Base-by-base conservation (phyloP, 2,797 vertebrate genomes). In the Gambelia wislizenii region DNA sequence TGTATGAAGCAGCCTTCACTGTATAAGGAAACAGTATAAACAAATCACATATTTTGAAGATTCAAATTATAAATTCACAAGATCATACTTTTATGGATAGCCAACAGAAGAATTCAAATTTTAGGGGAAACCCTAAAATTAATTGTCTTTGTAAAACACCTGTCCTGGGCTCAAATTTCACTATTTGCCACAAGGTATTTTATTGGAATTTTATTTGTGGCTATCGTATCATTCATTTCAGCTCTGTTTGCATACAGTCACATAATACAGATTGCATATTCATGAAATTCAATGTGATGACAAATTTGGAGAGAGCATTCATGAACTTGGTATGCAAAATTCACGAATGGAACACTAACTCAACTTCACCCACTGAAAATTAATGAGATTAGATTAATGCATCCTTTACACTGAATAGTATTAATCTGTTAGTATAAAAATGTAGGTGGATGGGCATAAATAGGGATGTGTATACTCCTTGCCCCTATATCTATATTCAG, bases 301-400 rank as follows among this genome's bases (percentile, higher is more conserved):
- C 70, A 76, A 83, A 83, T 75, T 74, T 74, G 54, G 86, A 75
- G 44, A 83, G 4, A 49, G 33, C 5, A 13, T 88, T 36, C 79
- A 33, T 74, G 56, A 83, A 83, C 33, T n/a, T 83, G 22, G 22
- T 64, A 64, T 13, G 22, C 42, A 88, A 88, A 88, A 88, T 49
- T 82, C 74, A 69, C 33, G 76, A 89, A 77, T 84, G 61, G 61
- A 89, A 77, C 59, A 84, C 20, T 52, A 54, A 77, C 47, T 83
- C 56, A 14, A 83, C n/a, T 88, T 88, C 54, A 76, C 36, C 75
- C 75, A 81, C 30, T 83, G 72, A 64, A 88, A 88, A 83, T 88
- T 88, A 88, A 88, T 88, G 80, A 88, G 42, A 88, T 76, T 83
- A 49, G 59, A 56, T 61, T 74, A 83, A 88, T 30, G 16, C 81